Base-by-base conservation (phyloP, 1,140 invertebrate genomes). In the Drosophila burlai region DNA sequence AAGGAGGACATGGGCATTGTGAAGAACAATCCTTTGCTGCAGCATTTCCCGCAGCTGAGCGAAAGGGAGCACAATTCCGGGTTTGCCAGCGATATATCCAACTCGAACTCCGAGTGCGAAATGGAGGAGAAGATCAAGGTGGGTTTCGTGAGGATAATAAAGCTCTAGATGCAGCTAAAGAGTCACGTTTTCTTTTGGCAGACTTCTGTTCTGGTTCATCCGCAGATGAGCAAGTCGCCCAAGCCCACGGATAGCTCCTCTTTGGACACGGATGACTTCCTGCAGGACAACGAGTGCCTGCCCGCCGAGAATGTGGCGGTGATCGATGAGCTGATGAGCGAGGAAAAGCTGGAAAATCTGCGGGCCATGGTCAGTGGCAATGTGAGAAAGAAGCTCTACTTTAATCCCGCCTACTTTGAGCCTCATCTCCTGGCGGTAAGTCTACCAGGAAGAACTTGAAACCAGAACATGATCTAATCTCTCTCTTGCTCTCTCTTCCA, bases 351-450 rank as follows among this genome's bases (percentile, higher is more conserved):
- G 58, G 95, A 96, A 77, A 94, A 94, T 54, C 93, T 95, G 3
- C 93, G 94, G 74, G 94, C 95, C 52, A 95, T 96, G 68, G 94
- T 94, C 21, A 94, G 94, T 76, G 94, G 95, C 10, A 95, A 94
- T 62, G 95, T 96, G 10, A 94, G 96, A 60, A 95, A 96, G 67
- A 97, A 97, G 83, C 93, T 97, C 0, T 97, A 97, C 84, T 97
- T 98, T 79, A 97, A 97, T 93, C 97, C 97, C 2, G 96, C 97
- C 4, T 97, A 97, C 86, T 97, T 98, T 84, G 97, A 98, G 87
- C 96, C 96, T 45, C 96, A 98, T 85, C 87, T 97, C 29, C 93
- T 98, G 80, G 93, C 96, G 93, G 97, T 97, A 94, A 95, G 94
- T 94, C 13, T 21, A 4, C 0, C 4, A 16, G 4, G 1, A 24